A percentile compares a stretch with the other conserved stretches of the same genome.
phyloP scores from a whole-genome alignment of 2,888 invertebrate genomes.

The Automeris io region DNA sequence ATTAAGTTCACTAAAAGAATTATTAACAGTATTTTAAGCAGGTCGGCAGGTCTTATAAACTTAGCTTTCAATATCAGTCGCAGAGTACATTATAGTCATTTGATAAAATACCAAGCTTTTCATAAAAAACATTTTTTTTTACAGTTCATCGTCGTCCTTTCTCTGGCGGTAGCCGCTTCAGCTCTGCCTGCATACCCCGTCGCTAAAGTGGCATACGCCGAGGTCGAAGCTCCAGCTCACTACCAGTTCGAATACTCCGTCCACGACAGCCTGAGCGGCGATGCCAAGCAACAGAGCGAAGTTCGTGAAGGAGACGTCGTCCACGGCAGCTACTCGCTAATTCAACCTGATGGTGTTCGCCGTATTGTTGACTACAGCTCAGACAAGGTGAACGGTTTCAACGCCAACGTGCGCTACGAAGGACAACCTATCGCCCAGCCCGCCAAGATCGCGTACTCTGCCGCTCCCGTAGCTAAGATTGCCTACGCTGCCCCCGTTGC shows the following conservation, averaged over 20 bases:
- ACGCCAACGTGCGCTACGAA: slow-evolving; percentile 63
- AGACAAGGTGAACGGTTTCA: slow-evolving; percentile 62
- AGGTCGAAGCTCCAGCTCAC: slow-evolving; percentile 53
- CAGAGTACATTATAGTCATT: too few relatives aligned
- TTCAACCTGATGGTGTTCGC: slow-evolving; percentile 64
- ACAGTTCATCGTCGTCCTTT: slow-evolving; percentile 46
- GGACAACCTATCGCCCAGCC: slow-evolving; percentile 41
- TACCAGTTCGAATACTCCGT: slow-evolving; percentile 67
- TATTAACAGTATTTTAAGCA: too few relatives aligned
- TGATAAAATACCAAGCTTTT: too few relatives aligned
- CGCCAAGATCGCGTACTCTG: slow-evolving; percentile 22
- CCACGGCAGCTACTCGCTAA: slow-evolving; percentile 64
- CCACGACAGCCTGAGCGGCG: slow-evolving; percentile 59
- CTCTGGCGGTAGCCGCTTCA: slow-evolving; percentile 39
- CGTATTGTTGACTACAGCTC: slow-evolving; percentile 67
- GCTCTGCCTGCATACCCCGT: slow-evolving; percentile 38
- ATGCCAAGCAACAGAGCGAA: slow-evolving; percentile 67
- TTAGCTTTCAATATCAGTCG: too few relatives aligned
- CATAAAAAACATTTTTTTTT: slow-evolving; percentile 11
- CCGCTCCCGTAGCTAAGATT: slow-evolving; percentile 25
- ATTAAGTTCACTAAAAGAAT: too few relatives aligned
- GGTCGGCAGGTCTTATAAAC: too few relatives aligned
- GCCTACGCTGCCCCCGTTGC: slow-evolving; percentile 37
- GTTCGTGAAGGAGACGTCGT: slow-evolving; percentile 58
- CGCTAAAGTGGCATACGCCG: slow-evolving; percentile 45